Base-by-base conservation (phyloP, 2,888 invertebrate species). In the Apantesis nais region DNA sequence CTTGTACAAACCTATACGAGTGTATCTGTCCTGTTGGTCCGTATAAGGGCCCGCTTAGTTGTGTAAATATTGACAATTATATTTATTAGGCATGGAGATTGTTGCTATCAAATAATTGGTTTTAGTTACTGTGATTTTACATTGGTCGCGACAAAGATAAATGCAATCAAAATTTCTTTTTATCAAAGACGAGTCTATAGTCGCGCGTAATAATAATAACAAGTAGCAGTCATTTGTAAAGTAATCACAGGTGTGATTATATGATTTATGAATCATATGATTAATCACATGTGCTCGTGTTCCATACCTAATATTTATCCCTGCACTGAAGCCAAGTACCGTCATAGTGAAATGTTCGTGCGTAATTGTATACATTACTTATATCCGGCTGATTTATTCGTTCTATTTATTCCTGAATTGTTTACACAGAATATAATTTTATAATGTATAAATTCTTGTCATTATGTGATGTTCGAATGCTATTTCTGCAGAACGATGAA, bases 321-420 rank as follows among this genome's bases (percentile, higher is more conserved):
- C 76, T 83, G 80, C 78, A 78, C 73, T 77, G 66, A 74, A 66
- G 58, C 69, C 22, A 66, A 74, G 74, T 74, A 69, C 48, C 72
- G 66, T 73, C 65, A 31, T 68, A 80, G 74, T 76, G 74, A 76
- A 44, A 31, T 77, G 78, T 85, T 83, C 75, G 79, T 84, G 29
- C 16, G 44, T 82, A 80, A 83, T 71, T 64, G 72, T 68, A 84
- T 80, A 78, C 77, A 77, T 82, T 58, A n/a, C 77, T 70, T 70
- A 74, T 65, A 63, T n/a, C 11, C 19, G 48, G n/a, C 22, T 52
- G n/a, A 52, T 9, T 52, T 9, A 2, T 19, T 48, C 2, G 22
- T 9, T 22, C 48, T 48, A 9, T 22, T 52, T 52, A 52, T 52
- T 52, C n/a, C n/a, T 52, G 22, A 11, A 52, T 52, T 52, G 48